Evolutionary conservation across 2,797 vertebrate species (phyloP).

Genomic region (Hydrophis major): DNA sequence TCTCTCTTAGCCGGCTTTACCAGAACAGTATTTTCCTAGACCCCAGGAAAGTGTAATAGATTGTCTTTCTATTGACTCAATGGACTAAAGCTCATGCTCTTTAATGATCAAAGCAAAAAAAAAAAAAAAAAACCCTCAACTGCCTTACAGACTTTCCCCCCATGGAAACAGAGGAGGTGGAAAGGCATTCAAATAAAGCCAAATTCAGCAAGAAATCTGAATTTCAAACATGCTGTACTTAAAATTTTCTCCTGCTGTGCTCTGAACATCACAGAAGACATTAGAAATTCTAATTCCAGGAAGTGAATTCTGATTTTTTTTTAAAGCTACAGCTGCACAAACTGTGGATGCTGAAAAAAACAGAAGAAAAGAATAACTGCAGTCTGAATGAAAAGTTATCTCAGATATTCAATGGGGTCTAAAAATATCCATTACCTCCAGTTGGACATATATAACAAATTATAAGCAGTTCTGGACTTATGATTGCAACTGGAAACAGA

Average conservation of each 20-base stretch:
- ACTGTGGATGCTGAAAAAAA: background rate
- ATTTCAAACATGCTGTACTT: conserved; percentile 19
- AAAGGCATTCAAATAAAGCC: conserved; percentile 11
- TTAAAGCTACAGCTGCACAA: background rate
- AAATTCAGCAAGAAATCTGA: conserved; percentile 1
- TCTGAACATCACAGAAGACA: background rate
- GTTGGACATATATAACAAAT: background rate
- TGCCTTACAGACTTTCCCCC: background rate
- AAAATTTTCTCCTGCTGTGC: background rate
- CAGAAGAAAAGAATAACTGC: background rate
- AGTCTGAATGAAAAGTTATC: background rate
- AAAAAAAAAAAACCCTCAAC: background rate
- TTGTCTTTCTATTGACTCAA: conserved; percentile 8
- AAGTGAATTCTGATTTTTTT: background rate
- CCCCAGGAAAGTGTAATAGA: background rate
- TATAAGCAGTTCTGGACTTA: background rate
- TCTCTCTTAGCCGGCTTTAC: background rate
- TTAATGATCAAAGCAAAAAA: conserved; percentile 8
- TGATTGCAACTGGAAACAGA: background rate
- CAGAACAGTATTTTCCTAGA: background rate
- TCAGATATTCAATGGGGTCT: background rate
- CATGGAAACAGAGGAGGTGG: background rate
- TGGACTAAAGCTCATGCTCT: background rate
- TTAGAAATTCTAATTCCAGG: conserved; percentile 2
- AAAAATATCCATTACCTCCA: background rate